Evolutionary conservation across 1,140 invertebrate species (phyloP), one percentile per base, ranked within the genome.

Genomic region (Andrena cerasifolii): DNA sequence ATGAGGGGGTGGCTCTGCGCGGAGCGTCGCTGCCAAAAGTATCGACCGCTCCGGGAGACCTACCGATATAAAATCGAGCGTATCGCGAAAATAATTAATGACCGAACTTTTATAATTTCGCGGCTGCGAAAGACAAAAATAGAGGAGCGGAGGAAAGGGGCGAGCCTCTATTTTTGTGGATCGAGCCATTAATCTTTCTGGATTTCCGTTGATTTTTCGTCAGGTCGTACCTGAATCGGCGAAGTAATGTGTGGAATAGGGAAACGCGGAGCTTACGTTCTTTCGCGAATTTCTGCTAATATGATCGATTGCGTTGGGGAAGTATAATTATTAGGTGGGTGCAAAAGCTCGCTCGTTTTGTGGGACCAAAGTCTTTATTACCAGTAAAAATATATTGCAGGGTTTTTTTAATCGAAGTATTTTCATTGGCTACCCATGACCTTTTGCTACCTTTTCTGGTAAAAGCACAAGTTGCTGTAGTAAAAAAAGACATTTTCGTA

Each of bases 1-100:
- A 83, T 79, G 82, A 68, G 66, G 49, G n/a, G 33, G 18, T 59
- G 45, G 58, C 26, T 62, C 40, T n/a, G n/a, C 47, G 33, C 43
- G 62, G 36, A 28, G 80, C 59, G 21, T 51, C 21, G 43, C 31
- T 73, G 40, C n/a, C 31, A 49, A 70, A 74, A 83, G 51, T 79
- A 83, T 83, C 68, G 82, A 82, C 51, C 58, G 10, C 21, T 45
- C 21, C 21, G 14, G n/a, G n/a, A 24, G 18, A 12, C 26, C 33
- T 21, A 40, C 14, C 66, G 47, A 68, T 81, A 75, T 78, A 82
- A 79, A 40, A 83, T 83, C 68, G 62, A 82, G 49, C 56, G 28
- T 74, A 83, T 82, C 56, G 65, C 45, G 68, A 59, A 49, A 83
- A 83, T 83, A 83, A 83, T 83, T 82, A 83, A 83, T 79, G 82